Base-by-base conservation (phyloP, 2,113 vertebrate species). In the Menura novaehollandiae region DNA sequence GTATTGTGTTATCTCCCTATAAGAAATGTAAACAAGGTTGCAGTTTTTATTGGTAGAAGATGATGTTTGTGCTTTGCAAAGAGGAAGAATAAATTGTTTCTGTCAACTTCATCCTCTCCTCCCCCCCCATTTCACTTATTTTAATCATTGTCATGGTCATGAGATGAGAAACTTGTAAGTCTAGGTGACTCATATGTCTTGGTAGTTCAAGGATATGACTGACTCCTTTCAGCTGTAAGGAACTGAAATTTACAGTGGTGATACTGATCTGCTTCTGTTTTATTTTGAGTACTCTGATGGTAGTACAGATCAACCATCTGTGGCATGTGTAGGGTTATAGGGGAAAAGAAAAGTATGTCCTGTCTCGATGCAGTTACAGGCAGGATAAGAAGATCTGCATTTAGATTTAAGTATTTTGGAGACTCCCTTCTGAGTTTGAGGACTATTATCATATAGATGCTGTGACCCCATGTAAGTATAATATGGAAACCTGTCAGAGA, bases 381-480 rank as follows among this genome's bases (percentile, higher is more conserved):
- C 1, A 2, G 55, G 46, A 59, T 77, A 72, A 85, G 78, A 55
- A 41, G n/a, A 74, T 93, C 76, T 87, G 1, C 68, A 15, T 95
- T 93, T 83, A 59, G 72, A 93, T 91, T 71, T 94, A 28, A 37
- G 28, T 60, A 43, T 84, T 95, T 83, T 67, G 78, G 71, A 93
- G 33, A 32, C 75, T 91, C 18, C 18, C 8, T 88, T 91, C 71
- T 94, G 71, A 72, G 58, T 82, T 47, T 78, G 86, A 90, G 82
- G 30, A 37, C 71, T 89, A 67, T 79, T 73, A 82, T 59, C 41
- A 44, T 39, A 43, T 10, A 63, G 32, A 49, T 76, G 53, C 43
- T 80, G 60, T 89, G 60, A 81, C 53, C 77, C 78, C n/a, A 13
- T 80, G 21, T 51, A 63, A 88, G 55, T 67, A 13, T 43, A 77